Percentiles rank a stretch among this genome's conserved stretches.
Conservation (phyloP, 2,113 vertebrate genomes). For the Pao palembangensis region DNA sequence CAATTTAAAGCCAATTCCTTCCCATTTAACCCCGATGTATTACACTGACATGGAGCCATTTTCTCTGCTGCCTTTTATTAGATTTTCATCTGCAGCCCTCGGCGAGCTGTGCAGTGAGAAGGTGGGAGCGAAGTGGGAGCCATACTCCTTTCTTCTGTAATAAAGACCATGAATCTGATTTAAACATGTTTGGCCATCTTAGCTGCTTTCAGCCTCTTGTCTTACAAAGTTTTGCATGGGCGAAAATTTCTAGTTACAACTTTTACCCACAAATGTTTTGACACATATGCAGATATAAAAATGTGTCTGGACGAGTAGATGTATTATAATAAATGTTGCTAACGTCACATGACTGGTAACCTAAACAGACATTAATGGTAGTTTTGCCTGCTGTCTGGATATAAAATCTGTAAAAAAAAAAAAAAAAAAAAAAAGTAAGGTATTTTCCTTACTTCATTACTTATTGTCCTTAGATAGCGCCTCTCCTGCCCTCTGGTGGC, state of each 20-base stretch:
- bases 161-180: slow-evolving; percentile 16
- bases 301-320: too few species aligned
- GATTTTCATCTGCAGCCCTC: slow-evolving; percentile 41
- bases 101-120: slow-evolving; percentile 12
- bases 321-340: too few species aligned
- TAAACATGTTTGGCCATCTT: slow-evolving; percentile 2
- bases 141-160: slow-evolving; percentile 1
- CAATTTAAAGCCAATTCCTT: slow-evolving; percentile 62
- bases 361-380: too few species aligned
- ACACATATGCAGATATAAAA: too few species aligned
- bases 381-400: too few species aligned
- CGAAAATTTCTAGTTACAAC: background rate
- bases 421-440: too few species aligned
- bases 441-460: too few species aligned
- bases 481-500: too few species aligned
- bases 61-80: slow-evolving; percentile 49
- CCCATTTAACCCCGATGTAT: slow-evolving; percentile 56
- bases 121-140: slow-evolving; percentile 27
- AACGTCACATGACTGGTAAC: too few species aligned
- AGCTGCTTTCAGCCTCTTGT: background rate
- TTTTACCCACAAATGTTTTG: too few species aligned
- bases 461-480: too few species aligned
- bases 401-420: too few species aligned
- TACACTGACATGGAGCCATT: slow-evolving; percentile 37
- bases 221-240: background rate